Percentiles rank a stretch among this genome's conserved stretches.
These are phyloP conservation scores for Acrocephalus kingi DNA, from an alignment of 2,113 vertebrate species.

Conservation along the genomic window DNA sequence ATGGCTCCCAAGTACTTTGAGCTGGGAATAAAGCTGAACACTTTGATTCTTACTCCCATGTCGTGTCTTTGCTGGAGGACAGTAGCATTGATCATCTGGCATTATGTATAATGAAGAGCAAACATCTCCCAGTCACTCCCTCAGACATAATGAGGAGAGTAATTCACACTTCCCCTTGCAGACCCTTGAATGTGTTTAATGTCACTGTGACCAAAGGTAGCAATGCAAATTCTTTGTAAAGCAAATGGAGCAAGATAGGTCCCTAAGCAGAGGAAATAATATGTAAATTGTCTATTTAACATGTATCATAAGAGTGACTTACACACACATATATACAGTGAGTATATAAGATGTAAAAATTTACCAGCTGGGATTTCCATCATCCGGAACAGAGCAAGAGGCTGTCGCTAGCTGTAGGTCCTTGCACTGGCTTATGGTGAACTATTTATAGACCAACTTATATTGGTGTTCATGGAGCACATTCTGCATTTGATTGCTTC, in stretches of 20 bases:
- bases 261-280: background rate
- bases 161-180: background rate
- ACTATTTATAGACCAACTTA: background rate
- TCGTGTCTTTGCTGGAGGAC: background rate
- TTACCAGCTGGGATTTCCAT: background rate
- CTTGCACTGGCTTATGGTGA: background rate
- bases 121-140: background rate
- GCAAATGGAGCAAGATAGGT: background rate
- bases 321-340: background rate
- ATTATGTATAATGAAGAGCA: background rate
- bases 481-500: background rate
- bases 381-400: background rate
- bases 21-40: background rate
- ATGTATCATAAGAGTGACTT: background rate
- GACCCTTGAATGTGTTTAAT: background rate
- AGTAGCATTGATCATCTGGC: background rate
- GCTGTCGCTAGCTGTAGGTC: background rate
- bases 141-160: background rate
- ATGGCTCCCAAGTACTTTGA: background rate
- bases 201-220: background rate
- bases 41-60: background rate
- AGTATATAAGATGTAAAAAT: background rate
- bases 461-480: background rate
- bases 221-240: background rate
- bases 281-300: background rate